Evolutionary conservation across 2,888 invertebrate genomes (phyloP), one percentile per base, ranked within the genome.

Genomic region (Diogma glabrata): DNA sequence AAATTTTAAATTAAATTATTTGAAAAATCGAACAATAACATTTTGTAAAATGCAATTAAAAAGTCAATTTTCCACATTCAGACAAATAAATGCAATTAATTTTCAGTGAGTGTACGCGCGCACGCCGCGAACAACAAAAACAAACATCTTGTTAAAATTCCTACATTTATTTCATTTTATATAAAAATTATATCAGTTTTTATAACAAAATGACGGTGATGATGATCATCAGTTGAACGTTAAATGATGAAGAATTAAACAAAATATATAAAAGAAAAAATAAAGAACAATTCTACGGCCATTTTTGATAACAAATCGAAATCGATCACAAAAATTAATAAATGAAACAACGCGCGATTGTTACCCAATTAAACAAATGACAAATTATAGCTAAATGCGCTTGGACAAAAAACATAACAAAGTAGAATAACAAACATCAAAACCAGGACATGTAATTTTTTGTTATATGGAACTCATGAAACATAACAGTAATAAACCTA

Each of bases 11-110:
- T n/a, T n/a, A n/a, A n/a, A n/a, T n/a, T n/a, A n/a, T n/a, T n/a
- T n/a, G n/a, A n/a, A n/a, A n/a, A n/a, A n/a, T n/a, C n/a, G n/a
- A n/a, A n/a, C n/a, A n/a, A n/a, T n/a, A n/a, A n/a, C n/a, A n/a
- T n/a, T n/a, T n/a, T n/a, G n/a, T n/a, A n/a, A 24, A 48, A 48
- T 46, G 46, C 46, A 46, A 46, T 46, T 46, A 47, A 47, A 47
- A 48, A 48, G 48, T 48, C 30, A 48, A 48, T 48, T 48, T 33
- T 22, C 19, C 30, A 19, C 19, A 24, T 48, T 48, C 30, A 48
- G 48, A 48, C 48, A 48, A 48, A 48, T 48, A 48, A 48, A 48
- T 48, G 48, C 48, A 48, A 48, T 48, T 48, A 48, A 48, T 48
- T 48, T 48, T 48, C 46, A 46, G 46, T 46, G 46, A 46, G 46